Base-by-base conservation (phyloP, 2,113 vertebrate genomes). In the Heterotis niloticus region DNA sequence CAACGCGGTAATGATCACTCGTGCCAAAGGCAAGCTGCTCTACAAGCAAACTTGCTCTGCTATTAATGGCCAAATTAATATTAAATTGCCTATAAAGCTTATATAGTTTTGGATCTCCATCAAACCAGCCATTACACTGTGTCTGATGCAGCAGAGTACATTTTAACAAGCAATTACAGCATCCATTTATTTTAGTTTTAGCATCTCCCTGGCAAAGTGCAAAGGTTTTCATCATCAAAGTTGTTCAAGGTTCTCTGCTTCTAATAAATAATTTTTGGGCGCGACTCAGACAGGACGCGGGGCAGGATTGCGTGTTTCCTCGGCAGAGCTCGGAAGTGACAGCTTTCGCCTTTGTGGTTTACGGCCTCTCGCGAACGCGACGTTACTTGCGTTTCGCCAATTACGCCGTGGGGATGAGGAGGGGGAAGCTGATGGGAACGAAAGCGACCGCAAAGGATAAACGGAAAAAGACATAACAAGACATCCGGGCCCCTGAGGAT, bases 201-300 rank as follows among this genome's bases (percentile, higher is more conserved):
- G 13, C 56, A 56, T 28, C 72, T 59, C 11, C 4, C 44, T 26
- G n/a, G 11, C 1, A 26, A 75, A 75, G 72, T 75, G 23, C 72
- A 75, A 18, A 14, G 56, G 59, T 57, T 75, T 60, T 26, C 52
- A 57, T 59, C 72, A 75, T 75, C 59, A 59, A 60, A 59, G 56
- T 29, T 44, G 24, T 57, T 74, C 12, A 74, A 23, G 13, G 23
- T 54, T 72, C 69, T 52, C 34, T 20, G 5, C 18, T 10, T 72
- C 10, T 20, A 10, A 54, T 54, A 10, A 72, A 54, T 52, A 52
- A 54, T 69, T 69, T 29, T 29, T 14, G 29, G 20, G 4, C 14
- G 34, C 7, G 34, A 44, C 7, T 44, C 7, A 44, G 34, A 7
- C 34, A 44, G 34, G 34, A 44, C 34, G 7, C 34, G 7, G 34